Conservation (phyloP, 2,888 invertebrate species). For the Leptopterna dolabrata region DNA sequence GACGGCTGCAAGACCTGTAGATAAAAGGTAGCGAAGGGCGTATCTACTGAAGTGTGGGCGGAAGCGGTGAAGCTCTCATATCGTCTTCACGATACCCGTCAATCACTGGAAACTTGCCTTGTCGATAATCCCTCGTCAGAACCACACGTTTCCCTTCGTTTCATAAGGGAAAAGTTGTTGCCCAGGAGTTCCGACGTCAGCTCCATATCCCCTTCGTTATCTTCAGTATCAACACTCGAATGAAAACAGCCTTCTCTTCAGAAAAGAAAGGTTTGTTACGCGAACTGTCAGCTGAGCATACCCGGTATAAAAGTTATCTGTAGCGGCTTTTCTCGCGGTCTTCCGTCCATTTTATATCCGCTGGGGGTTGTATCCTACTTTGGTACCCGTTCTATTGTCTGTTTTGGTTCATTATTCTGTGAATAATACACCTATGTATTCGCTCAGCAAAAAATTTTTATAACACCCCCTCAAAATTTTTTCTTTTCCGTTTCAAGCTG, state of each 20-base stretch:
- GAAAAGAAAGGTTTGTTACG: background rate
- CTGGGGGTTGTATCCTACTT: no score
- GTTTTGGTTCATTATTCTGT: no score
- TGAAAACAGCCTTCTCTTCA: background rate
- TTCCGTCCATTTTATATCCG: no score
- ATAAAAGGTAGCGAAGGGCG: no score
- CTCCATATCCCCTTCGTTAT: background rate
- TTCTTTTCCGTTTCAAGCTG: no score
- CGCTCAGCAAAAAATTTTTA: no score
- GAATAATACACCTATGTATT: no score
- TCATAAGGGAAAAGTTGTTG: background rate
- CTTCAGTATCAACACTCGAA: background rate
- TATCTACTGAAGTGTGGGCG: background rate
- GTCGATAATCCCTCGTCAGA: background rate
- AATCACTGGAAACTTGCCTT: background rate
- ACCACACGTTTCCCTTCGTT: background rate
- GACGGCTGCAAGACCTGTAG: no score
- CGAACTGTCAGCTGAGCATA: background rate
- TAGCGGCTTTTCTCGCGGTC: no score
- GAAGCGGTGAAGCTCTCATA: background rate
- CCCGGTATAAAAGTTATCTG: background rate
- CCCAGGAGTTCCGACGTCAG: background rate
- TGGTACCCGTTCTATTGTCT: no score
- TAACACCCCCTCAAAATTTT: no score
- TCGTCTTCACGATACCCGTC: background rate